Percentiles rank a stretch among this genome's conserved stretches.
These are phyloP conservation scores for Fukomys damarensis DNA, from an alignment of 2,113 vertebrate genomes.

Conservation along the genomic window DNA sequence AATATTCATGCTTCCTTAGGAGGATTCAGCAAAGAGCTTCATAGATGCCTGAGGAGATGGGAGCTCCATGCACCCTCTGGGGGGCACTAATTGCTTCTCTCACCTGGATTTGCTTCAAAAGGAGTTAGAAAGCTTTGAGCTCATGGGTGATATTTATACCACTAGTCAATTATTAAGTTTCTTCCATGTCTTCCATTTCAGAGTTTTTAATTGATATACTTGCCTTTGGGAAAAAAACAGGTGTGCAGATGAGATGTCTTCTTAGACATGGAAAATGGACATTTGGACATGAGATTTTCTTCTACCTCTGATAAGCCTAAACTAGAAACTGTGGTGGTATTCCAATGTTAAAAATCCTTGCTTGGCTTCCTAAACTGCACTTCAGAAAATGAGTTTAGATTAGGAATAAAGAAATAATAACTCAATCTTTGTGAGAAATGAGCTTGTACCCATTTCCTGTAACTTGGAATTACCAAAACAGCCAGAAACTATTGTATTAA, in stretches of 20 bases:
- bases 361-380: not conserved
- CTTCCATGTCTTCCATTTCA: not conserved
- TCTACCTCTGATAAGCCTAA: not conserved
- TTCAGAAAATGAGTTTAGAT: not conserved
- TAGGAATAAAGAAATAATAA: constrained; percentile 29
- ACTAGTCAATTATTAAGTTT: not conserved
- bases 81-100: not conserved
- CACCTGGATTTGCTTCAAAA: not conserved
- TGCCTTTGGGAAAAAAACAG: not conserved
- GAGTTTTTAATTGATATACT: not conserved
- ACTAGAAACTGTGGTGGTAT: not conserved
- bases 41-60: not conserved
- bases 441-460: not conserved
- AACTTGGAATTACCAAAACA: not conserved
- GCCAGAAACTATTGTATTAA: not conserved
- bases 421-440: constrained; percentile 1
- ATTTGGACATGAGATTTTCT: not conserved
- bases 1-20: constrained; percentile 71
- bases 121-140: not conserved
- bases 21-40: constrained; percentile 71
- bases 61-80: fast-evolving
- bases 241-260: not conserved
- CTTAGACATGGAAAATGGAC: not conserved
- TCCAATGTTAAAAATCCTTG: not conserved
- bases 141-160: not conserved